These are phyloP conservation scores for Mystacides longicornis DNA, from an alignment of 2,888 invertebrate species.

Conservation along the genomic window DNA sequence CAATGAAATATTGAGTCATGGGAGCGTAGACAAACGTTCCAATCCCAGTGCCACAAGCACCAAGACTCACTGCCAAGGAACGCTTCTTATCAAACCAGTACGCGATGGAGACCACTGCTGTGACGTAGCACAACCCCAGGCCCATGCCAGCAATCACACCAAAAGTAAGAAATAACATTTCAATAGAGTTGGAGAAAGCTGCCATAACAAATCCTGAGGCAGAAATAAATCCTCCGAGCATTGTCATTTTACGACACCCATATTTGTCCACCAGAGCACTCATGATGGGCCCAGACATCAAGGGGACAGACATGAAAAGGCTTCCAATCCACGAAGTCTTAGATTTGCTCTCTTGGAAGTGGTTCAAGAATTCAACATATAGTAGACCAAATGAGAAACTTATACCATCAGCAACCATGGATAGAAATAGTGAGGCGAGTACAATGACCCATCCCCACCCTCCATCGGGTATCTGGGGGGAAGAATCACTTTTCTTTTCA, in stretches of 20 bases:
- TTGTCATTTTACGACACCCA: conserved; percentile 74
- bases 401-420: conserved; percentile 87
- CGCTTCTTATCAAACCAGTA: conserved; percentile 89
- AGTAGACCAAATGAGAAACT: conserved; percentile 89
- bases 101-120: conserved; percentile 85
- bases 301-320: conserved; percentile 81
- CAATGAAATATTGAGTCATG: conserved; percentile 70
- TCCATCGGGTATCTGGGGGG: conserved; percentile 65
- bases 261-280: conserved; percentile 79
- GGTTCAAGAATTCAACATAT: conserved; percentile 72
- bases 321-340: conserved; percentile 88
- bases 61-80: conserved; percentile 77
- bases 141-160: conserved; percentile 80
- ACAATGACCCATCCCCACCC: conserved; percentile 91
- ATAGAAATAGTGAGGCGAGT: conserved; percentile 73
- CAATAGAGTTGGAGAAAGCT: conserved; percentile 62
- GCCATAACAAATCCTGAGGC: conserved; percentile 71
- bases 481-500: conserved; percentile 34
- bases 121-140: conserved; percentile 77
- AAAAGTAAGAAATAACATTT: conserved; percentile 76
- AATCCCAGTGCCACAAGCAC: conserved; percentile 83
- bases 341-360: conserved; percentile 74
- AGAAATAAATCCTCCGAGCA: conserved; percentile 64
- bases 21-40: conserved; percentile 86
- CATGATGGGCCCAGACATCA: conserved; percentile 76